phyloP scores from a whole-genome alignment of 2,113 vertebrate genomes.

The rabbit (Oryctolagus cuniculus) region mOryCun1.1 NC_091444.1:19470501-19471000 shows the following conservation, averaged over 20 bases:
- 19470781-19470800: constrained; percentile 32
- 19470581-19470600: neutral
- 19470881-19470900: too few species aligned
- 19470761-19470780: neutral
- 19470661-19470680: neutral
- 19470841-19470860: neutral
- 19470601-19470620: neutral
- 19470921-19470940: too few species aligned
- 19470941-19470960: too few species aligned
- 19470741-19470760: neutral
- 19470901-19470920: too few species aligned
- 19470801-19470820: neutral
- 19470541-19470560: neutral
- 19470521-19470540: neutral
- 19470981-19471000: too few species aligned
- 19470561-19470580: neutral
- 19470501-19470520: constrained; percentile 13
- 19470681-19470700: constrained; percentile 1
- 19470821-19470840: neutral
- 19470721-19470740: neutral
- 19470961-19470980: too few species aligned
- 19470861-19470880: too few species aligned
- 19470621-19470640: constrained; percentile 21
- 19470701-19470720: constrained; percentile 23
- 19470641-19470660: neutral